These are phyloP conservation scores for Leucozona laternaria DNA, from an alignment of 2,888 invertebrate species.

Conservation along the genomic window DNA sequence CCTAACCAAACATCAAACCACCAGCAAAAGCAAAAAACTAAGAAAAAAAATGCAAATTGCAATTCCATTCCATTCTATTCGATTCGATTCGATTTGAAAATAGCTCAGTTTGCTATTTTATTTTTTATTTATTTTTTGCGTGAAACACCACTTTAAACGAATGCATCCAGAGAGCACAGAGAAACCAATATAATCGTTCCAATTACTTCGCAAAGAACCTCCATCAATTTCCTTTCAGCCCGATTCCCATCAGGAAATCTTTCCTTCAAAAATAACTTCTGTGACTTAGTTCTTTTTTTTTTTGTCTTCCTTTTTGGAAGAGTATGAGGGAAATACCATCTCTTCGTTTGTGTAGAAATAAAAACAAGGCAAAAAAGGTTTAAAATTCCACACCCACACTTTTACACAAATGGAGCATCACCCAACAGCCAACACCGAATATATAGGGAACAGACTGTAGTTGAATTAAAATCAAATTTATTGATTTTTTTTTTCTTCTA, in stretches of 20 bases:
- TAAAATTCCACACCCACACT: background rate
- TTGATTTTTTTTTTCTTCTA: slow-evolving; percentile 51
- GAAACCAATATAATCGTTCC: slow-evolving; percentile 65
- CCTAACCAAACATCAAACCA: slow-evolving; percentile 5
- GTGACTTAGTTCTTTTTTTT: background rate
- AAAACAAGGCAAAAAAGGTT: slow-evolving; percentile 11
- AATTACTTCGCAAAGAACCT: slow-evolving; percentile 65
- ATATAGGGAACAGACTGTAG: slow-evolving; percentile 22
- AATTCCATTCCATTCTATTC: slow-evolving; percentile 56
- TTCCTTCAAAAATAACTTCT: background rate
- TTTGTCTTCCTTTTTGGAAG: background rate
- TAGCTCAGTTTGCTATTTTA: slow-evolving; percentile 36
- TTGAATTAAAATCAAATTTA: slow-evolving; percentile 63
- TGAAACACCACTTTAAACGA: slow-evolving; percentile 41
- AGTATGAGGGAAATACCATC: slow-evolving; percentile 54
- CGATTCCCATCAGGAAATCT: slow-evolving; percentile 30
- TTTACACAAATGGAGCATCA: background rate
- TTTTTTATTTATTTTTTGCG: slow-evolving; percentile 8
- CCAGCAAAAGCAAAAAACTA: background rate
- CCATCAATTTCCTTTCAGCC: slow-evolving; percentile 22
- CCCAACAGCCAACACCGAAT: slow-evolving; percentile 25
- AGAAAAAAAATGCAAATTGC: slow-evolving; percentile 27
- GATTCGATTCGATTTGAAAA: slow-evolving; percentile 55
- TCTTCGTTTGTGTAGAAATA: slow-evolving; percentile 38
- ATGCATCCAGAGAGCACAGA: slow-evolving; percentile 36